phyloP scores from a whole-genome alignment of 2,888 invertebrate species.

The Sinelater perroti region DNA sequence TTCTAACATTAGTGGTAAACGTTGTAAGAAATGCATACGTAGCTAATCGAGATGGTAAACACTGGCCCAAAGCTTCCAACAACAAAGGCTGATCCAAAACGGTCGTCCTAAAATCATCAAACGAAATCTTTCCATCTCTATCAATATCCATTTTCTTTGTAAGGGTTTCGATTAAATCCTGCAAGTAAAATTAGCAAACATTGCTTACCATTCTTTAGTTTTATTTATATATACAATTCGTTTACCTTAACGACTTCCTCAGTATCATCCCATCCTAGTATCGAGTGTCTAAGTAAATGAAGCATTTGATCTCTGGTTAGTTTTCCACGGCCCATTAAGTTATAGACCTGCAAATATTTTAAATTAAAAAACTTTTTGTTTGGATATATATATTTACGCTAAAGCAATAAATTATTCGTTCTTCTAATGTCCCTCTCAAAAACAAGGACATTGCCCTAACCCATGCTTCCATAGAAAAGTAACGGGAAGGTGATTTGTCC shows the following conservation, averaged over 20 bases:
- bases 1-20: conserved; percentile 50
- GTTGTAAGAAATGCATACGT: conserved; percentile 53
- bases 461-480: conserved; percentile 66
- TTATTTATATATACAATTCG: conserved; percentile 8
- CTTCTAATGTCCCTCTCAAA: conserved; percentile 72
- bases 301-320: conserved; percentile 79
- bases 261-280: conserved; percentile 68
- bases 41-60: conserved; percentile 70
- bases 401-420: conserved; percentile 74
- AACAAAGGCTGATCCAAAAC: conserved; percentile 72
- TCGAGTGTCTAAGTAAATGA: conserved; percentile 67
- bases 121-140: conserved; percentile 76
- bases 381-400: conserved; percentile 61
- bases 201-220: neutral
- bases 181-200: conserved; percentile 42
- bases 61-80: conserved; percentile 77
- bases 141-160: conserved; percentile 79
- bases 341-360: conserved; percentile 66
- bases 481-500: conserved; percentile 64
- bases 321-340: conserved; percentile 70
- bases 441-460: conserved; percentile 74
- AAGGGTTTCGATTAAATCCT: conserved; percentile 78
- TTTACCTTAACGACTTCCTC: conserved; percentile 75
- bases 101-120: conserved; percentile 70
- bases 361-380: too few species aligned